Evolutionary conservation across 2,797 vertebrate species (phyloP).

Genomic region (Sebastes minor): DNA sequence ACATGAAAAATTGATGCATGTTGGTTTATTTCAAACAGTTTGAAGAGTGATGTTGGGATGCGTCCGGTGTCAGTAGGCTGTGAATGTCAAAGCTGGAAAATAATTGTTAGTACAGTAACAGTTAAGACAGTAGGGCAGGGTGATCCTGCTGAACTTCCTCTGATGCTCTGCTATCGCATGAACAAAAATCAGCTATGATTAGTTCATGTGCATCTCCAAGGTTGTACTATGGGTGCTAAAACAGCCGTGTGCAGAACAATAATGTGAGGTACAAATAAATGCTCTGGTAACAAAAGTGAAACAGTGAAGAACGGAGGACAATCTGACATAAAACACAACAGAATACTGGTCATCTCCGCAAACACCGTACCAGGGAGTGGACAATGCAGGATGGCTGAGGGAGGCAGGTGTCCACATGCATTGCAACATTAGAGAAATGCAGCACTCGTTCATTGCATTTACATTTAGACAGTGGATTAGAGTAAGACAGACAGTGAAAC

Average conservation of each 20-base stretch:
- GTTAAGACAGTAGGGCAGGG: not conserved
- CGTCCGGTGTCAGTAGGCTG: not conserved
- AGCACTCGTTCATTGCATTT: slow-evolving; percentile 73
- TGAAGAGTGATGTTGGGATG: not conserved
- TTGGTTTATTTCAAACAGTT: slow-evolving; percentile 11
- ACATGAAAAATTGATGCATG: slow-evolving; percentile 25
- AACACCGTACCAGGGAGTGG: slow-evolving; percentile 56
- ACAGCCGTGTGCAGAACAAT: not conserved
- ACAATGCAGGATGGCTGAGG: slow-evolving; percentile 69
- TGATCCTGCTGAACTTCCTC: not conserved
- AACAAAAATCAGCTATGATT: not conserved
- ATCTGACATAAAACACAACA: slow-evolving; percentile 66
- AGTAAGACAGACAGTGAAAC: slow-evolving; percentile 71
- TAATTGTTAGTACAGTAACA: slow-evolving; percentile 26
- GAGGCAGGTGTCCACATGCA: slow-evolving; percentile 72
- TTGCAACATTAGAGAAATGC: slow-evolving; percentile 75
- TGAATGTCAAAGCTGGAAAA: slow-evolving; percentile 21
- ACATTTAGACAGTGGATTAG: slow-evolving; percentile 75
- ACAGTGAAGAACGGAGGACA: slow-evolving; percentile 38
- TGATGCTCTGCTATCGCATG: not conserved
- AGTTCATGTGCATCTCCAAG: not conserved
- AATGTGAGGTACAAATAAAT: slow-evolving; percentile 33
- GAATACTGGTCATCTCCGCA: slow-evolving; percentile 52
- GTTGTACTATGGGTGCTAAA: slow-evolving; percentile 1
- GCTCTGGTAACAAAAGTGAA: slow-evolving; percentile 36